Conservation (phyloP, 2,797 vertebrate genomes). For the Eleutherodactylus coqui region DNA sequence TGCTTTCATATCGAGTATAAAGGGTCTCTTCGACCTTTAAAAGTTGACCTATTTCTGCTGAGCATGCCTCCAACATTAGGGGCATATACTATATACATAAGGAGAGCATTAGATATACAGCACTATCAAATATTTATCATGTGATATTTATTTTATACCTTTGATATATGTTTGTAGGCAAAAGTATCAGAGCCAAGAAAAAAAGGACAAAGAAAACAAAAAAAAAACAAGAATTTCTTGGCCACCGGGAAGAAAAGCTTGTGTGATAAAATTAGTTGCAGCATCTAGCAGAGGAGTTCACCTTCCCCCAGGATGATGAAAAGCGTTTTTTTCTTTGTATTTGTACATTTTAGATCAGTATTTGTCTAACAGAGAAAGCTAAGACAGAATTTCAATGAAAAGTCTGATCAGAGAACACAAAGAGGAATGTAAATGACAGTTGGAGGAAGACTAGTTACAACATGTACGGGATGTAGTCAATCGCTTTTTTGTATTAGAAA, state of each 20-base stretch:
- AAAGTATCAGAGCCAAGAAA: background rate
- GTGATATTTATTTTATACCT: background rate
- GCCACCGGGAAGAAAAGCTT: constrained; percentile 22
- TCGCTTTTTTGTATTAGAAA: constrained; percentile 8
- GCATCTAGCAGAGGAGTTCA: constrained; percentile 22
- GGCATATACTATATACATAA: background rate
- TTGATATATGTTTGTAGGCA: background rate
- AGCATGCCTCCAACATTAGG: background rate
- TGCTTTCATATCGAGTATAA: background rate
- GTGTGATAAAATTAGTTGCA: constrained; percentile 31
- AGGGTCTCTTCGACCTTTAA: background rate
- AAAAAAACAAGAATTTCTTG: constrained; percentile 29
- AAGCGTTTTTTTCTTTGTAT: constrained; percentile 33
- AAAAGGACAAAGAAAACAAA: background rate
- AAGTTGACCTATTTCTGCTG: background rate
- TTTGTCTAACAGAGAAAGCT: constrained; percentile 50
- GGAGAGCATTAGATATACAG: background rate
- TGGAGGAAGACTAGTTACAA: constrained; percentile 42
- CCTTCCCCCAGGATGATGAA: constrained; percentile 49
- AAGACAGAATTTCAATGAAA: constrained; percentile 47
- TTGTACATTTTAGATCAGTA: constrained; percentile 48
- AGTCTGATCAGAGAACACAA: constrained; percentile 39
- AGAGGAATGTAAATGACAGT: constrained; percentile 45
- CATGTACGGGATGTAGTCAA: constrained; percentile 23
- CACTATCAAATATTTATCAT: background rate